Conservation (phyloP, 2,113 vertebrate species). For the Phocoena phocoena region DNA sequence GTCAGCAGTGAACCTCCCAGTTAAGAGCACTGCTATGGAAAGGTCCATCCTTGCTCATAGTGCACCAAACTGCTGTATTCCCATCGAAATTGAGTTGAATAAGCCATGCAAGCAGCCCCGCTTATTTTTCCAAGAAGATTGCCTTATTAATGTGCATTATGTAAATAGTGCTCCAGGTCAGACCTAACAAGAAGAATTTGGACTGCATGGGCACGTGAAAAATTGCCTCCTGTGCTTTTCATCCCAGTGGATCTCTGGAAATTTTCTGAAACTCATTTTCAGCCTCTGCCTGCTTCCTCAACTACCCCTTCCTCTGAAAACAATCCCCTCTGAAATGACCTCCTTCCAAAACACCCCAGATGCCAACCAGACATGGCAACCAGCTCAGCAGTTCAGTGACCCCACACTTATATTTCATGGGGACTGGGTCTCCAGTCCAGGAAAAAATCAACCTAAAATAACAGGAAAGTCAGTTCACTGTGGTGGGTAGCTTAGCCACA, state of each 20-base stretch:
- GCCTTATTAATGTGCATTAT: constrained; percentile 70
- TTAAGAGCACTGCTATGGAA: constrained; percentile 40
- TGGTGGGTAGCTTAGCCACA: not conserved
- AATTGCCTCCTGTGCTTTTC: constrained; percentile 60
- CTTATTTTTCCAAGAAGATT: constrained; percentile 68
- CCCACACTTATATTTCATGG: constrained; percentile 63
- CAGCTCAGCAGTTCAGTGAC: constrained; percentile 32
- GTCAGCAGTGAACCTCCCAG: constrained; percentile 37
- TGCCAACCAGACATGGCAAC: not conserved
- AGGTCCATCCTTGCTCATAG: constrained; percentile 17
- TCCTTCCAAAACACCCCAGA: not conserved
- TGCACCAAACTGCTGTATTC: constrained; percentile 4
- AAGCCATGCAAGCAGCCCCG: constrained; percentile 3
- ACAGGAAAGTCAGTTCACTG: not conserved
- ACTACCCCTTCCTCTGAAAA: constrained; percentile 28
- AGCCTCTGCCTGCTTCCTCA: constrained; percentile 18
- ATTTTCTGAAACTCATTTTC: constrained; percentile 58
- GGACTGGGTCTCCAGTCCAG: not conserved
- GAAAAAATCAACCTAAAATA: constrained; percentile 46
- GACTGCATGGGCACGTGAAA: constrained; percentile 16
- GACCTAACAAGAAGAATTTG: constrained; percentile 67
- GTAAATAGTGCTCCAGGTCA: constrained; percentile 60
- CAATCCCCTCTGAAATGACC: constrained; percentile 45
- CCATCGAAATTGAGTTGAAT: constrained; percentile 61
- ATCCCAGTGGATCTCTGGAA: not conserved